phyloP scores from a whole-genome alignment of 35 echinoderm and acorn worm genomes.

The Apostichopus parvimensis region DNA sequence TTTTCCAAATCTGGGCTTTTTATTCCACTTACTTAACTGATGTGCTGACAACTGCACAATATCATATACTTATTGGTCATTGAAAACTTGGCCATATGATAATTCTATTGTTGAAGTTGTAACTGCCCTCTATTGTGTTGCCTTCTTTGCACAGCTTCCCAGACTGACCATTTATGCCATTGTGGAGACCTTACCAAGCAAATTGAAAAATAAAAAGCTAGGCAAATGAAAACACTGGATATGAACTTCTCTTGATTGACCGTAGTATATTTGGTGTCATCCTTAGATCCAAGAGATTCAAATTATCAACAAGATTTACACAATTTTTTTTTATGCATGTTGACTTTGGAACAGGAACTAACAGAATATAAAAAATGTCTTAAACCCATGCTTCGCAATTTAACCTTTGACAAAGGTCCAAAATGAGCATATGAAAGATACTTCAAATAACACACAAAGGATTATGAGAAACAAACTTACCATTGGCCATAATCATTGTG shows the following conservation, averaged over 20 bases:
- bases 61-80: no score
- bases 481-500: background rate
- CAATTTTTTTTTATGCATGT: conserved; percentile 19
- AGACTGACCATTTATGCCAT: no score
- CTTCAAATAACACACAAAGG: background rate
- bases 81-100: no score
- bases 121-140: no score
- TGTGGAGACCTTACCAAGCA: no score
- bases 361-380: conserved; percentile 19
- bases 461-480: conserved; percentile 14
- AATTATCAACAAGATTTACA: conserved; percentile 19
- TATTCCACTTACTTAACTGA: no score
- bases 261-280: conserved; percentile 16
- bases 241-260: background rate
- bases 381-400: background rate
- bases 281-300: conserved; percentile 21
- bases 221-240: no score
- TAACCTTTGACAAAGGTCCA: background rate
- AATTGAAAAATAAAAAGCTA: no score
- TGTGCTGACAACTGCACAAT: no score
- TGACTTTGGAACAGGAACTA: background rate
- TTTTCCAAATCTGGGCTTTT: no score
- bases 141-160: no score
- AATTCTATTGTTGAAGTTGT: no score
- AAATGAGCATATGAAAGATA: conserved; percentile 23